phyloP scores from a whole-genome alignment of 2,797 vertebrate species.

The Labroides dimidiatus region DNA sequence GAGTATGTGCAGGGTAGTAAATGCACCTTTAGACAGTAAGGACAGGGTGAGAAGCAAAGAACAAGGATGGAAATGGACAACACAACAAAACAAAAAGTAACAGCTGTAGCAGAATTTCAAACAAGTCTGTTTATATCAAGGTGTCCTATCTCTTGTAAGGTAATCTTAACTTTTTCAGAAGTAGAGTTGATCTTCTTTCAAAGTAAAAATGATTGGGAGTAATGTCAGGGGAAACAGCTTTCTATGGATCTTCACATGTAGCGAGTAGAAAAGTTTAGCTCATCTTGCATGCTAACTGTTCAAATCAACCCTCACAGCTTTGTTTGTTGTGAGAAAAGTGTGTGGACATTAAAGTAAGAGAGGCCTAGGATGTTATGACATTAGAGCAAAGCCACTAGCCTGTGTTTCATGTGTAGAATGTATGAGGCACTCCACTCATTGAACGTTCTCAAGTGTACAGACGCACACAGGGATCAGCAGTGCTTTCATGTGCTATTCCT shows the following conservation, averaged over 20 bases:
- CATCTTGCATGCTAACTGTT: slow-evolving; percentile 37
- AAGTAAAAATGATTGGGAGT: too few relatives aligned
- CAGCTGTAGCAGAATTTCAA: not conserved
- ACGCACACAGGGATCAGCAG: slow-evolving; percentile 74
- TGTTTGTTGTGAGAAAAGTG: slow-evolving; percentile 19
- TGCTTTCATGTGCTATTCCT: slow-evolving; percentile 21
- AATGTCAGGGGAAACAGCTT: not conserved
- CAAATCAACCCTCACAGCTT: slow-evolving; percentile 24
- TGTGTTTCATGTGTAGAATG: slow-evolving; percentile 45
- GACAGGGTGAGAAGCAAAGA: slow-evolving; percentile 29
- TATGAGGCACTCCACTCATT: slow-evolving; percentile 56
- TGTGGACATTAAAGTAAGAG: slow-evolving; percentile 39
- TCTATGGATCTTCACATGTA: slow-evolving; percentile 19
- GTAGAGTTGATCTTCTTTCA: too few relatives aligned
- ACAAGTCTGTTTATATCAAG: not conserved
- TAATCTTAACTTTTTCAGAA: too few relatives aligned
- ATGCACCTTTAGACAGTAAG: slow-evolving; percentile 13
- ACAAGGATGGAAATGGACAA: slow-evolving; percentile 33
- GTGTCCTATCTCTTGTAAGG: not conserved
- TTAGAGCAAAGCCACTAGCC: slow-evolving; percentile 48
- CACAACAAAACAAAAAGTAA: slow-evolving; percentile 30
- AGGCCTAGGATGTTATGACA: slow-evolving; percentile 54
- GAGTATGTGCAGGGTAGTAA: not conserved
- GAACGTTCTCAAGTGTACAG: slow-evolving; percentile 76
- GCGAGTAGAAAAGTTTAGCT: slow-evolving; percentile 19